Evolutionary conservation across 2,797 vertebrate species (phyloP), one percentile per base, ranked within the genome.

Genomic region (Sebastes diaconus): DNA sequence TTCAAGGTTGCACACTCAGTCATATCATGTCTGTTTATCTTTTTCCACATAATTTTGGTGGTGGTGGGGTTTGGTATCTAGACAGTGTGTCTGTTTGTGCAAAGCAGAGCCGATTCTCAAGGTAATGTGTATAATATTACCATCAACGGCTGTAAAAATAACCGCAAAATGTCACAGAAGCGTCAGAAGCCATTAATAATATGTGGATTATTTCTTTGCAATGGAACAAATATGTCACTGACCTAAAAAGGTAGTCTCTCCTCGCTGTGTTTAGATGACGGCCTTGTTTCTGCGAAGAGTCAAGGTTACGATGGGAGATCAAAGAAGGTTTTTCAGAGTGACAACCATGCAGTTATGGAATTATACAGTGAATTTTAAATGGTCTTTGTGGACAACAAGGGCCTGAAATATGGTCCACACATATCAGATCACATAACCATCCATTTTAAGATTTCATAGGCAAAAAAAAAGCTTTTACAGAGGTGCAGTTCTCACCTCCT

Each of bases 11-110:
- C 79, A 68, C 77, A 75, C 69, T 84, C 72, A 30, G 61, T 83
- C 81, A 24, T 80, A 73, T 87, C 73, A 55, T 55, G 68, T 84
- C 73, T 88, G 86, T 86, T 81, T 90, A 87, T 90, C 81, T 91
- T 89, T 86, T 81, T 77, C 63, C 78, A 66, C 79, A 79, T 83
- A 8, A 73, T 79, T 84, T 57, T 75, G 36, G 46, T 55, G 60
- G 72, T 6, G 27, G 14, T n/a, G 25, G 30, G 6, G 30, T 8
- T 22, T 16, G 16, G 77, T 84, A 87, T 84, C 67, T 25, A 85
- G 83, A 88, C 88, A 78, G 30, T 12, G 34, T 82, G 81, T 89
- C 52, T 79, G 68, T 57, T 36, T 77, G 55, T 77, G 58, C 63
- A 73, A 68, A 82, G 54, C 73, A 65, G 68, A 68, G 73, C 32